Base-by-base conservation (phyloP, 2,113 vertebrate genomes). In the Hemibagrus wyckioides region DNA sequence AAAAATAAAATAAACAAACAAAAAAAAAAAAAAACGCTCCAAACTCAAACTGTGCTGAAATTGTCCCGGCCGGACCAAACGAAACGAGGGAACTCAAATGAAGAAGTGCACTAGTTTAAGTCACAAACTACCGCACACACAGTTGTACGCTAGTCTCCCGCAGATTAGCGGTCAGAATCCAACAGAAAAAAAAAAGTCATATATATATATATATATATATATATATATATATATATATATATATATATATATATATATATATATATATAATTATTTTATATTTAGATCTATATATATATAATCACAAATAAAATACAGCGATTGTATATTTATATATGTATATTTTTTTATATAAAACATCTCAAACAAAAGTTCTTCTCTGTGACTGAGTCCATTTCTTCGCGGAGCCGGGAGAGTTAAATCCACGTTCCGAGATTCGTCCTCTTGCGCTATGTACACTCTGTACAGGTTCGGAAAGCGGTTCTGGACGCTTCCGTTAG, bases 81-180 rank as follows among this genome's bases (percentile, higher is more conserved):
- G n/a, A 95, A 95, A 85, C 23, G 63, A 61, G 95, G 91, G 93
- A 96, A 97, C 96, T 95, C 95, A 94, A 85, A 8, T 82, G 84
- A 84, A 6, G 65, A 91, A 90, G 90, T 88, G 91, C 90, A 89
- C 92, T 83, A 85, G 83, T 83, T 82, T 39, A 86, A 90, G 85
- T 88, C 84, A 77, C 80, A 36, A 73, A 86, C 81, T 75, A 76
- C 71, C 59, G 80, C 41, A 56, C 84, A 75, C 82, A 82, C 50
- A 61, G 59, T 33, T 85, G 85, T 87, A 88, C 77, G 84, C 81
- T 61, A 85, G 87, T 81, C 79, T 80, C 56, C 81, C 71, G 80
- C 81, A 80, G 28, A 59, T 54, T 79, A 41, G 59, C 82, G 83
- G 88, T 82, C 84, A 84, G 85, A 82, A 84, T 67, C 76, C 36